Evolutionary conservation across 2,797 vertebrate genomes (phyloP), one percentile per base, ranked within the genome.

Genomic region (Sebastes wilsoni): DNA sequence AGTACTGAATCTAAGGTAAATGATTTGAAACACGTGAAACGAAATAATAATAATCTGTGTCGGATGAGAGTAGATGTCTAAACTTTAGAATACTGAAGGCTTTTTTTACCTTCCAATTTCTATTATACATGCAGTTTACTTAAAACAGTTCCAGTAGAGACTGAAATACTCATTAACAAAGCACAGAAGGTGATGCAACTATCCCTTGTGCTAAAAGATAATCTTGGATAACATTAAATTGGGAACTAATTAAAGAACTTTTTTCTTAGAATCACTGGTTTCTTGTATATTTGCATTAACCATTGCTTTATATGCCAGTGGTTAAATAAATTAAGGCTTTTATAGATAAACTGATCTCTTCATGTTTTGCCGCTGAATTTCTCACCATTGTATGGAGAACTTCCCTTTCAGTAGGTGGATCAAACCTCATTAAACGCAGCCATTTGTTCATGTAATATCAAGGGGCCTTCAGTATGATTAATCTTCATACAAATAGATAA

Each of bases 181-280:
- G 58, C 42, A 49, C 32, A 38, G 28, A 42, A 68, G 25, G 14
- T 86, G 54, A 82, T 70, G 79, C 54, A 82, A 74, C 46, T 32
- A 54, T 69, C 10, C 32, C n/a, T 30, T 66, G 55, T 67, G 62
- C 58, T 81, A 64, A 73, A 85, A 77, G 62, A 86, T 80, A 27
- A 64, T 75, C 36, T 61, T 18, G 20, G 14, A 4, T 66, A 42
- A 77, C 59, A 66, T 55, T 30, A 75, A 74, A 52, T 64, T 77
- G 46, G 25, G 34, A 77, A 61, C 18, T 71, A 75, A 83, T 81
- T 83, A 32, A 67, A 46, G 25, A 64, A 30, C 28, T 61, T 79
- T 30, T 82, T 75, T 77, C 42, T 74, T 75, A 14, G 52, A 88
- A 66, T 85, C 22, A 28, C 25, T 6, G 5, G 32, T 60, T 73